Evolutionary conservation across 2,113 vertebrate genomes (phyloP).

Genomic region (Euleptes europaea): DNA sequence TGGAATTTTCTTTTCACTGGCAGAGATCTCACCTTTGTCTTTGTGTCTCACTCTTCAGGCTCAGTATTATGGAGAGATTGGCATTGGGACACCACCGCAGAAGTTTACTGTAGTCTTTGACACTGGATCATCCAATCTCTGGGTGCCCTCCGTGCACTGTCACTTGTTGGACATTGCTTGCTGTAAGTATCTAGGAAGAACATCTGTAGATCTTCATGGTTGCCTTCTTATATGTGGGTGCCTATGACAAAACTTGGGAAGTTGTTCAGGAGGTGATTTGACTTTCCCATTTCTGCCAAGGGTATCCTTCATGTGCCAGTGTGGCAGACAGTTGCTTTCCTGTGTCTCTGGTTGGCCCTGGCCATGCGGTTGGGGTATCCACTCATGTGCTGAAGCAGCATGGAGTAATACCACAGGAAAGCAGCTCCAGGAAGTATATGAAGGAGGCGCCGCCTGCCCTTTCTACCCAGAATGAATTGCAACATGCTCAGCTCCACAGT

Average conservation of each 20-base stretch:
- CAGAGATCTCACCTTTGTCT: background rate
- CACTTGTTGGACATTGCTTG: constrained; percentile 86
- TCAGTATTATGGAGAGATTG: constrained; percentile 90
- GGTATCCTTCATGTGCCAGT: no score
- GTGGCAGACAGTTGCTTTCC: no score
- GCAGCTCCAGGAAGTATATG: background rate
- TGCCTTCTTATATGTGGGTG: background rate
- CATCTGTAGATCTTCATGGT: background rate
- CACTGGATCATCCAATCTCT: constrained; percentile 96
- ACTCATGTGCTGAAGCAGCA: background rate
- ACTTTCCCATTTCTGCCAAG: no score
- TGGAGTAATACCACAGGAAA: background rate
- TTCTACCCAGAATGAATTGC: background rate
- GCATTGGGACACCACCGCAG: constrained; percentile 88
- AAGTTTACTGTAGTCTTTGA: constrained; percentile 93
- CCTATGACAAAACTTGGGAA: no score
- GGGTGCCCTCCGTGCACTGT: constrained; percentile 93
- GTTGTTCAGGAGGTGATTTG: no score
- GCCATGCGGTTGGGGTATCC: background rate
- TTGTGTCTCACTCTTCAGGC: constrained; percentile 75
- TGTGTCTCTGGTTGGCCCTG: no score
- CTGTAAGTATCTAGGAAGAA: constrained; percentile 77
- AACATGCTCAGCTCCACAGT: background rate
- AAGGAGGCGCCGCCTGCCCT: background rate
- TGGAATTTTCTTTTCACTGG: background rate